Percentiles rank a stretch among this genome's conserved stretches.
Conservation (phyloP, 2,888 invertebrate species). For the Reticulitermes lucifugus region DNA sequence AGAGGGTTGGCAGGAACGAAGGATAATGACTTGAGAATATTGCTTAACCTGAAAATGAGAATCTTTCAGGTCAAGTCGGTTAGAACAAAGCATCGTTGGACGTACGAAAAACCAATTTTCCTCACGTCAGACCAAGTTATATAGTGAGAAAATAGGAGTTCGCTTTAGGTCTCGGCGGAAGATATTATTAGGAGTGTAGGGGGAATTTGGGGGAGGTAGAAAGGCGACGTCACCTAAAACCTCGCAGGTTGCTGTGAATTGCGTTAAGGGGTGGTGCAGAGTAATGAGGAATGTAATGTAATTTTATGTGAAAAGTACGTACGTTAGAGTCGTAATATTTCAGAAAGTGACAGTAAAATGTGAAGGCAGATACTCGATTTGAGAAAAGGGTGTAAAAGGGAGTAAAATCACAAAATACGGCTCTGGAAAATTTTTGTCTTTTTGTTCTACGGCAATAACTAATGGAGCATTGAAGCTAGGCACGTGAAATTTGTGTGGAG, state of each 20-base stretch:
- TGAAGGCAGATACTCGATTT: no score
- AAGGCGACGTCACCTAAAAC: not conserved
- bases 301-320: no score
- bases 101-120: constrained; percentile 40
- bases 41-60: constrained; percentile 28
- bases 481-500: no score
- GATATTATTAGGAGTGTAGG: not conserved
- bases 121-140: constrained; percentile 35
- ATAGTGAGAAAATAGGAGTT: constrained; percentile 21
- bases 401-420: no score
- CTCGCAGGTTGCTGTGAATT: not conserved
- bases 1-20: not conserved
- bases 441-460: no score
- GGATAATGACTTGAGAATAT: constrained; percentile 40
- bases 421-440: no score
- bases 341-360: no score
- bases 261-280: not conserved
- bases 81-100: constrained; percentile 37
- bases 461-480: no score
- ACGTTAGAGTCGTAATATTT: no score
- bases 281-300: no score
- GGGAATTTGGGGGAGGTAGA: not conserved
- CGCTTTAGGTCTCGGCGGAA: not conserved
- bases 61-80: constrained; percentile 36
- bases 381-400: no score